A percentile compares a stretch with the other conserved stretches of the same genome.
Conservation (phyloP, 2,888 invertebrate genomes). For the Lycaena phlaeas region DNA sequence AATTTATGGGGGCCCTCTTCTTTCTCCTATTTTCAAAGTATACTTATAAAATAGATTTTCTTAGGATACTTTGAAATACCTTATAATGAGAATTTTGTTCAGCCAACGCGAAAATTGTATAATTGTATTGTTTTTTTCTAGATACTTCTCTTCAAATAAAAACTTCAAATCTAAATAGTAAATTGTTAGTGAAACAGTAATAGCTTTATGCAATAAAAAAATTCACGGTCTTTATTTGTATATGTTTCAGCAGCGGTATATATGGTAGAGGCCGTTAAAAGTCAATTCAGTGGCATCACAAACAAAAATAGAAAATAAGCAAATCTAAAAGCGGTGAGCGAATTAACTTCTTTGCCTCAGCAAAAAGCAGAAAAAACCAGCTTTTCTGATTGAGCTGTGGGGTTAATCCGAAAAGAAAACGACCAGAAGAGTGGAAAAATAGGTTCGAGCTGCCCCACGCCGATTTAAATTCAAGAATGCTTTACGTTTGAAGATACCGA, state of each 20-base stretch:
- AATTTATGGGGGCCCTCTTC: too few relatives aligned
- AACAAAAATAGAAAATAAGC: conserved; percentile 10
- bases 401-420: conserved; percentile 30
- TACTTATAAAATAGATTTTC: too few relatives aligned
- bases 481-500: conserved; percentile 13
- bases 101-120: too few relatives aligned
- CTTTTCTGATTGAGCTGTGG: conserved; percentile 21
- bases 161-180: too few relatives aligned
- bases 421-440: conserved; percentile 26
- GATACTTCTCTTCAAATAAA: too few relatives aligned
- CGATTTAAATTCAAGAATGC: conserved; percentile 30
- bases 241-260: neutral
- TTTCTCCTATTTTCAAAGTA: too few relatives aligned
- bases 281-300: conserved; percentile 3
- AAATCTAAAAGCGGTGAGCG: conserved; percentile 18
- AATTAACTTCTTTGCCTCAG: conserved; percentile 16
- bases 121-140: too few relatives aligned
- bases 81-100: too few relatives aligned
- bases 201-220: too few relatives aligned
- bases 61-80: too few relatives aligned
- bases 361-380: conserved; percentile 14
- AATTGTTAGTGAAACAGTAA: too few relatives aligned
- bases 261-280: neutral
- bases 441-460: conserved; percentile 19
- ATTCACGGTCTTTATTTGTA: too few relatives aligned